phyloP scores from a whole-genome alignment of 2,888 invertebrate genomes.

The Invenusta paracnida region DNA sequence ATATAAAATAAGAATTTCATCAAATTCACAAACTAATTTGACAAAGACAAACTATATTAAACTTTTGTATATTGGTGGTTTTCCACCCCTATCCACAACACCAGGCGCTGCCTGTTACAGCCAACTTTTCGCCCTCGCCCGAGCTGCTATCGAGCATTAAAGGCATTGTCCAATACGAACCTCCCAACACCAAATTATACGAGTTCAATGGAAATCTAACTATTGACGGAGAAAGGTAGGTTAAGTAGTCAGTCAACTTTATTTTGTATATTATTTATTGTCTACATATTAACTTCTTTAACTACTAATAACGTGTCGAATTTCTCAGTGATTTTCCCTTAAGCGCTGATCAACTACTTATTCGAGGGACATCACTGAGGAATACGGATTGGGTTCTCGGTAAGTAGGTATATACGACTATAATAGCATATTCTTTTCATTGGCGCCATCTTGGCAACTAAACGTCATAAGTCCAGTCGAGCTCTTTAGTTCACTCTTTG shows the following conservation, averaged over 20 bases:
- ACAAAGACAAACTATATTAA: too few relatives aligned
- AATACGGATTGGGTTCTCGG: not conserved
- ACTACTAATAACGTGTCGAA: too few relatives aligned
- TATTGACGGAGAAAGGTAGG: not conserved
- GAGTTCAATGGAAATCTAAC: not conserved
- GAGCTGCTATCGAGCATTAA: not conserved
- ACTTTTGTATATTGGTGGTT: too few relatives aligned
- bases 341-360: not conserved
- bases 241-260: too few relatives aligned
- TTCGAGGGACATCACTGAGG: not conserved
- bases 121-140: not conserved
- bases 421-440: too few relatives aligned
- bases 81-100: too few relatives aligned
- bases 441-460: too few relatives aligned
- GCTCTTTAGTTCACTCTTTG: too few relatives aligned
- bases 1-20: too few relatives aligned
- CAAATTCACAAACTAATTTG: too few relatives aligned
- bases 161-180: not conserved
- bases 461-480: too few relatives aligned
- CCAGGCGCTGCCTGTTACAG: not conserved
- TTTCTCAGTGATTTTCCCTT: not conserved
- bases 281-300: too few relatives aligned
- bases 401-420: not conserved
- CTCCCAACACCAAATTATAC: not conserved
- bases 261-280: not conserved